Percentiles rank a stretch among this genome's conserved stretches.
These are phyloP conservation scores for Hydrotaea diabolus DNA, from an alignment of 2,888 invertebrate species.

Conservation along the genomic window DNA sequence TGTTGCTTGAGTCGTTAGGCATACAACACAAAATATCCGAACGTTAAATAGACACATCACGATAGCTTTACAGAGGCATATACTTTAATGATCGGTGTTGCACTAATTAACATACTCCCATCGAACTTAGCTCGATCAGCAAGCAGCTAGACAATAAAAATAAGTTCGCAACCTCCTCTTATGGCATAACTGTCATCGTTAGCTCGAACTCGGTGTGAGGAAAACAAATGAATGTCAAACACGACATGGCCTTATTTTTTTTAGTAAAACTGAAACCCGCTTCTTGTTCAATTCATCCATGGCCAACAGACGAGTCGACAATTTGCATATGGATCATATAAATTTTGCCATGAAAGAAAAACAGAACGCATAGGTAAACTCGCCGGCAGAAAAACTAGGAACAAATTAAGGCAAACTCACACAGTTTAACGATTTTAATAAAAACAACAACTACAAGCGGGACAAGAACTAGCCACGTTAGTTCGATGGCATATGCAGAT, in stretches of 20 bases:
- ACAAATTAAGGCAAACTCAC: conserved; percentile 11
- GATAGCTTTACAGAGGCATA: too few relatives aligned
- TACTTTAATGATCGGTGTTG: too few relatives aligned
- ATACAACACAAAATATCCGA: too few relatives aligned
- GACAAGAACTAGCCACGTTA: neutral
- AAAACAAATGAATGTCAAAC: conserved; percentile 61
- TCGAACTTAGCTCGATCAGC: too few relatives aligned
- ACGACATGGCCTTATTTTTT: conserved; percentile 45
- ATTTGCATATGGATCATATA: conserved; percentile 63
- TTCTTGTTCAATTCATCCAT: too few relatives aligned
- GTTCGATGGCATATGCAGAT: conserved; percentile 33
- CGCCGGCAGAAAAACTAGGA: neutral
- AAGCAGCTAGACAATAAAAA: too few relatives aligned
- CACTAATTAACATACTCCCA: too few relatives aligned
- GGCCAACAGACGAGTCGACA: conserved; percentile 2
- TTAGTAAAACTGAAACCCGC: conserved; percentile 16
- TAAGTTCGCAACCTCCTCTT: too few relatives aligned
- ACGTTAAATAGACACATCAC: too few relatives aligned
- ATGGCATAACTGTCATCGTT: conserved; percentile 64
- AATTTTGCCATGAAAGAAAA: conserved; percentile 23
- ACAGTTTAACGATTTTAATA: conserved; percentile 13
- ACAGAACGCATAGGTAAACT: neutral
- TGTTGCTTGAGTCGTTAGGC: too few relatives aligned
- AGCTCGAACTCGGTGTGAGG: conserved; percentile 52
- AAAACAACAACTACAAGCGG: neutral